A percentile compares a stretch with the other conserved stretches of the same genome.
These are phyloP conservation scores for Yponomeuta plumbellus DNA, from an alignment of 2,888 invertebrate genomes.

Conservation along the genomic window DNA sequence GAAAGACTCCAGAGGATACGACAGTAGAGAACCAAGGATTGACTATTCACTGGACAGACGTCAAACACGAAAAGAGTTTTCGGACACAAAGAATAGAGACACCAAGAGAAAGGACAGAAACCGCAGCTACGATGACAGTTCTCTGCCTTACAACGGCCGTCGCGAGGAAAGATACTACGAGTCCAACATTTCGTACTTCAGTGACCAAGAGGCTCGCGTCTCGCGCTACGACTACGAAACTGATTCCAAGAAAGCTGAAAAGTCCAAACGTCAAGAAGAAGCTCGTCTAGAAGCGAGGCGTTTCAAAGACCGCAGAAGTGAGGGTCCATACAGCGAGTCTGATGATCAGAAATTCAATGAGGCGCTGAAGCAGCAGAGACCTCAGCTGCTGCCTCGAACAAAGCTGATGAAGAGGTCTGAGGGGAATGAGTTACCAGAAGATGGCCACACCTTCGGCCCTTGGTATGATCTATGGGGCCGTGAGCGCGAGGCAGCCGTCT, in stretches of 20 bases:
- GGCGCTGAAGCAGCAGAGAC: slow-evolving; percentile 68
- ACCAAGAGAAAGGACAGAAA: slow-evolving; percentile 49
- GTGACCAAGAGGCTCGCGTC: slow-evolving; percentile 58
- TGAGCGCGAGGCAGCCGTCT: slow-evolving; percentile 82
- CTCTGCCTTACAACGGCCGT: slow-evolving; percentile 58
- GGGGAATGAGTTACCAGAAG: slow-evolving; percentile 69
- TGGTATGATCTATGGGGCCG: slow-evolving; percentile 93
- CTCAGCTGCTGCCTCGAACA: slow-evolving; percentile 81
- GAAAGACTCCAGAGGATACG: slow-evolving; percentile 52
- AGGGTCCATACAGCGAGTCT: slow-evolving; percentile 68
- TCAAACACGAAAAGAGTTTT: slow-evolving; percentile 53
- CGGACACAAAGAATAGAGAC: slow-evolving; percentile 54
- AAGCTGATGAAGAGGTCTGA: slow-evolving; percentile 79
- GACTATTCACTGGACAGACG: slow-evolving; percentile 68
- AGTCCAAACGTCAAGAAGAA: slow-evolving; percentile 69
- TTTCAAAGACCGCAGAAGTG: slow-evolving; percentile 56
- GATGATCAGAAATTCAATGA: slow-evolving; percentile 76
- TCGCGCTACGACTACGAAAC: slow-evolving; percentile 70
- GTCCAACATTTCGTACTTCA: slow-evolving; percentile 67
- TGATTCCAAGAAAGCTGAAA: slow-evolving; percentile 72
- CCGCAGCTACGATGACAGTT: slow-evolving; percentile 67
- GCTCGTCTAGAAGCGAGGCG: slow-evolving; percentile 63
- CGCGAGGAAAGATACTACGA: slow-evolving; percentile 67
- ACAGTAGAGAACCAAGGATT: slow-evolving; percentile 58
- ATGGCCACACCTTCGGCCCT: slow-evolving; percentile 87